Evolutionary conservation across 2,888 invertebrate species (phyloP), one percentile per base, ranked within the genome.

Genomic region (Epinotia demarniana): DNA sequence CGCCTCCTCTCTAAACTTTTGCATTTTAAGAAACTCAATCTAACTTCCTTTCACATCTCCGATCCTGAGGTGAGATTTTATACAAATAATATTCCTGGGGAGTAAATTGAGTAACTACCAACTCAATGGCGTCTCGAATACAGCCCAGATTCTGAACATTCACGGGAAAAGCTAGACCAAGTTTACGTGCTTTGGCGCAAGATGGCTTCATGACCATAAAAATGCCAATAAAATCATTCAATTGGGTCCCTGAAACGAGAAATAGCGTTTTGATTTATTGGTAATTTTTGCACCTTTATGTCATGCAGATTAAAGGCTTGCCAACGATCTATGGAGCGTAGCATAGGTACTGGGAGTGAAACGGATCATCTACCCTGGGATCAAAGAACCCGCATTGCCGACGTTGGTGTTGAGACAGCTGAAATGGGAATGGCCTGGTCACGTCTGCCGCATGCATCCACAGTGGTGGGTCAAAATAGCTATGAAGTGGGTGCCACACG

Each of bases 141-240:
- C 23, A 58, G 39, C 27, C 11, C n/a, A 60, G 60, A 66, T 58
- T 70, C 70, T 43, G 49, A 49, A 43, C 18, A 53, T 58, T 66
- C 58, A 62, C 62, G 18, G n/a, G 57, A 64, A 19, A 72, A 39
- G 58, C 81, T 84, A 85, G 87, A 86, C 84, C 82, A 84, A 80
- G 82, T 87, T 85, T 86, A 82, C 80, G 82, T 78, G 79, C 72
- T 79, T 81, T 78, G 76, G 68, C 72, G 77, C 78, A 80, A 83
- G 83, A 87, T 85, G 85, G 85, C 84, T 79, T 73, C 76, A 79
- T 78, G 78, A 78, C 83, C 81, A 83, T 90, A 89, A 88, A 89
- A 89, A 86, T 85, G 85, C 80, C 86, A 85, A 87, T 90, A 88
- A 86, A 81, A 76, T 72, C 73, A 75, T 67, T 72, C 13, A 27